These are phyloP conservation scores for Ochotona curzoniae DNA, from an alignment of 2,113 vertebrate species.

Conservation along the genomic window DNA sequence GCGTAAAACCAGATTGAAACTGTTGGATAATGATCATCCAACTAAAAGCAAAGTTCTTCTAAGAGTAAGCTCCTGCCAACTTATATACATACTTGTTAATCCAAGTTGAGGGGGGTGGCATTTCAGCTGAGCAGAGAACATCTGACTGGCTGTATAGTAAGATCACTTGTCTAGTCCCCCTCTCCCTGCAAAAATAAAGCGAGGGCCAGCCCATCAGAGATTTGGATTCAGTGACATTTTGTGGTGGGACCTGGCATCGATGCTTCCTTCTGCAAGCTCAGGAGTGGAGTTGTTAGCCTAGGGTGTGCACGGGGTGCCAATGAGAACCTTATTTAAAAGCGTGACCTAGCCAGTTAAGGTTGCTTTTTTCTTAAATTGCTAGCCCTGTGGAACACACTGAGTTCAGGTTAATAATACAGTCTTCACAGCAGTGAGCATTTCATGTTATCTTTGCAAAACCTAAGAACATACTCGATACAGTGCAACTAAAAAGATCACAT, in stretches of 20 bases:
- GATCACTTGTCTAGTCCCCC: neutral
- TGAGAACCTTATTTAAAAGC: conserved; percentile 32
- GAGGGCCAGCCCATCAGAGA: neutral
- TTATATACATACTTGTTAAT: neutral
- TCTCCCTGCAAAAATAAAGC: too few species aligned
- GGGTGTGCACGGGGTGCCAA: neutral
- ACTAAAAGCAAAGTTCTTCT: neutral
- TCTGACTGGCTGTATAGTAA: neutral
- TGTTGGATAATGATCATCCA: conserved; percentile 2
- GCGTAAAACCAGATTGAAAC: conserved; percentile 27
- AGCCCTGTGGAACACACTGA: neutral
- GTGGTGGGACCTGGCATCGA: neutral
- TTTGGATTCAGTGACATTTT: neutral
- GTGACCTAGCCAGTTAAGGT: conserved; percentile 19
- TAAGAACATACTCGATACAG: neutral
- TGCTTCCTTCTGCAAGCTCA: neutral
- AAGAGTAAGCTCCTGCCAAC: conserved; percentile 1
- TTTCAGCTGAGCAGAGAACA: conserved; percentile 3
- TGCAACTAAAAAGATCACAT: neutral
- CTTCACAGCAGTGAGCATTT: neutral
- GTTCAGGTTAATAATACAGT: neutral
- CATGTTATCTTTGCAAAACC: conserved; percentile 4
- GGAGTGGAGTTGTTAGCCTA: conserved; percentile 7
- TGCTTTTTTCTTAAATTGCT: neutral
- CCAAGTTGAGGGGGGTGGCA: neutral